Evolutionary conservation across 2,113 vertebrate species (phyloP), one percentile per base, ranked within the genome.

Genomic region (Psammodynastes pulverulentus): DNA sequence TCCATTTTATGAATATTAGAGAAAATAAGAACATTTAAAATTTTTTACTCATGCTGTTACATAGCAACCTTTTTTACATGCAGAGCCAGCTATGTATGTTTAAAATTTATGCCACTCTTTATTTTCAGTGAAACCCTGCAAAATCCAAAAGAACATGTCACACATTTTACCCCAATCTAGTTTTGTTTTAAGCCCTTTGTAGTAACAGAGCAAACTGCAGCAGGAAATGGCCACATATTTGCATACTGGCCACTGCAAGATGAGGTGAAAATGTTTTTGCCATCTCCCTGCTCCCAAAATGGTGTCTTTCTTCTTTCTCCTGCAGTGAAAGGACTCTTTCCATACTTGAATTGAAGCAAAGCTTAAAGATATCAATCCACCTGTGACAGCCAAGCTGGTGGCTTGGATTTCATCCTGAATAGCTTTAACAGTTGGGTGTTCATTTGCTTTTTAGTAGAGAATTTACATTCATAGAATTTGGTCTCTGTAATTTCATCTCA

Each of bases 51-150:
- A 62, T 88, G 58, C 86, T 17, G 6, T 89, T 92, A 58, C 52
- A 92, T 86, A 86, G 52, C n/a, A 89, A 51, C 8, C 3, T 53
- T 58, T 89, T 46, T 62, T 62, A 86, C 45, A 52, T 51, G n/a
- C 91, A 89, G 91, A 43, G 52, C 72, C 53, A 48, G 45, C n/a
- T 45, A 85, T 17, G 17, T 43, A 21, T 43, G 45, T 53, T 89
- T 86, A 86, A 89, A 58, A 62, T 89, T 52, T 86, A 79, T 92
- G 45, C 85, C 52, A 89, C 13, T 89, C 88, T 89, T 89, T 54
- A 86, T 67, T 86, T 92, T 86, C 79, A 89, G 7, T 89, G 53
- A 62, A 89, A 89, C 23, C n/a, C 9, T 85, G 3, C 53, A 51
- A 89, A 86, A 51, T 46, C 45, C 53, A 89, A 62, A 62, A 89